These are phyloP conservation scores for Aporrectodea caliginosa DNA, from an alignment of 1,140 invertebrate species.

Conservation along the genomic window DNA sequence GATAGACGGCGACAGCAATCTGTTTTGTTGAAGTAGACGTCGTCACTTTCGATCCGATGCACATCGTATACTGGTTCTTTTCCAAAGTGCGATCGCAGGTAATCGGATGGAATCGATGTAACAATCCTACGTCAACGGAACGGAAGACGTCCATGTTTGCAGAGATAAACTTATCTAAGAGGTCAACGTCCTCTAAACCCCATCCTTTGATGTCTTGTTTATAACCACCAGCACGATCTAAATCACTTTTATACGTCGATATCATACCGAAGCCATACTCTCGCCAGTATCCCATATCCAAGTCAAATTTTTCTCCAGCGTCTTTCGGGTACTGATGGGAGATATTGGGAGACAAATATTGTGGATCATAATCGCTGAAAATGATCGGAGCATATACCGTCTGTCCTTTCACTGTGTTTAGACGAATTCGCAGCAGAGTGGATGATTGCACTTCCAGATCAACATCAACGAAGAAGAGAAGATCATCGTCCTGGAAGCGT, in stretches of 20 bases:
- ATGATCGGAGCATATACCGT: constrained; percentile 97
- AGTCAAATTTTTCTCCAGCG: constrained; percentile 60
- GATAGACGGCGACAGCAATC: constrained; percentile 43
- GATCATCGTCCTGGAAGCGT: constrained; percentile 59
- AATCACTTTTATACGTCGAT: constrained; percentile 82
- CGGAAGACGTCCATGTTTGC: constrained; percentile 69
- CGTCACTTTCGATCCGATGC: constrained; percentile 67
- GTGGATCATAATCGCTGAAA: constrained; percentile 88
- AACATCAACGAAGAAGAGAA: constrained; percentile 68
- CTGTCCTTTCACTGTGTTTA: constrained; percentile 72
- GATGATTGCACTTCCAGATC: constrained; percentile 57
- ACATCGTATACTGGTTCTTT: constrained; percentile 78
- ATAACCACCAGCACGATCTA: constrained; percentile 76
- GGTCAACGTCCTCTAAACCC: constrained; percentile 60
- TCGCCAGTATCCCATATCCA: constrained; percentile 81
- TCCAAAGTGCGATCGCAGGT: constrained; percentile 76
- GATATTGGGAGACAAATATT: constrained; percentile 46
- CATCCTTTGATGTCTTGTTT: constrained; percentile 75
- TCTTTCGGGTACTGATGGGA: too few species aligned
- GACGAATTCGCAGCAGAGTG: constrained; percentile 54
- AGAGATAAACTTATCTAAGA: constrained; percentile 77
- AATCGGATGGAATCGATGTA: constrained; percentile 91
- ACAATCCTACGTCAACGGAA: constrained; percentile 75
- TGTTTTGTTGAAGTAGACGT: constrained; percentile 47
- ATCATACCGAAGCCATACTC: constrained; percentile 95